Base-by-base conservation (phyloP, 2,888 invertebrate species). In the Trisateles emortualis region DNA sequence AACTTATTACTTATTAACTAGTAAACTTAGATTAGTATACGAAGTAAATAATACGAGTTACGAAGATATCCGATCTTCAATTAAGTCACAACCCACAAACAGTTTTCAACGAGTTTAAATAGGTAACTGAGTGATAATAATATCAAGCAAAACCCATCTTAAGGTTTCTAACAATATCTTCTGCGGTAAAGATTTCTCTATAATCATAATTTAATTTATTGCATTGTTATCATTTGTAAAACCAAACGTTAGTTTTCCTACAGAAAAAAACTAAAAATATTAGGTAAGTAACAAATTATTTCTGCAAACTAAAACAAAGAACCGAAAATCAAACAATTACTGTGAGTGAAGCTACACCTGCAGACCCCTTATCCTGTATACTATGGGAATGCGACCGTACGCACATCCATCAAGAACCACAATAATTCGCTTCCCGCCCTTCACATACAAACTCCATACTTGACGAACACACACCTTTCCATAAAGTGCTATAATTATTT, bases 341-440 rank as follows among this genome's bases (percentile, higher is more conserved):
- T 16, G 10, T 14, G 36, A 83, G 88, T 90, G 75, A 90, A 89
- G 88, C 87, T 90, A 90, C 87, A 64, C 77, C 74, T 68, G 63
- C 61, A 59, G 70, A 74, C 84, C 85, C 84, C 84, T 79, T 84
- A 83, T 87, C 86, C 84, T 86, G 84, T 80, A 74, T 75, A 76
- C 79, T 87, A 91, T 90, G 90, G 88, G 90, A 90, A 92, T 91
- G 82, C 77, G 78, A 75, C 77, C 79, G 77, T 72, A 68, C 78
- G 72, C 80, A 67, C 78, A 78, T 70, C 74, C 81, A 90, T 84
- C 74, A 86, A 83, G 65, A 66, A 80, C 78, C 57, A 53, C 52
- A 76, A 74, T 75, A 52, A 72, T 55, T 68, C 35, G 50, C 58
- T 39, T 57, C 55, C 38, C 49, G 56, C 51, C 54, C 54, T 40